phyloP scores from a whole-genome alignment of 92 coral and sea anemone species.

The Meandrina meandrites region DNA sequence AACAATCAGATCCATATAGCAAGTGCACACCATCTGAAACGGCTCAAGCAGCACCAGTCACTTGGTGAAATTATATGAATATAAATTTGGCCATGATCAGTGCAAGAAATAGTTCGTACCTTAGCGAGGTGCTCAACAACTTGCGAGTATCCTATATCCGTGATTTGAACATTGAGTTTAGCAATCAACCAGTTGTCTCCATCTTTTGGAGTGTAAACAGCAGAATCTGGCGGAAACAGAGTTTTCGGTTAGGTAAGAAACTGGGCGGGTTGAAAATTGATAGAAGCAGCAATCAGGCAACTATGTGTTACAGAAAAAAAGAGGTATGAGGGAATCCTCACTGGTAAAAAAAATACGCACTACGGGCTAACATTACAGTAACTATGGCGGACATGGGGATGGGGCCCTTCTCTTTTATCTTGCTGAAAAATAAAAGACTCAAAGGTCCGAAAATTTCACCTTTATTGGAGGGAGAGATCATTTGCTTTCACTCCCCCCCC shows the following conservation, averaged over 20 bases:
- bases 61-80: not conserved
- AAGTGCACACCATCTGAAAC: not conserved
- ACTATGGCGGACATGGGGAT: not conserved
- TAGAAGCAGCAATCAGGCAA: not conserved
- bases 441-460: too few relatives aligned
- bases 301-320: not conserved
- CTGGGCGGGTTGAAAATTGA: not conserved
- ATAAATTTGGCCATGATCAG: not conserved
- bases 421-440: too few relatives aligned
- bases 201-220: constrained; percentile 66
- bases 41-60: not conserved
- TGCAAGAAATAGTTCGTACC: constrained; percentile 27
- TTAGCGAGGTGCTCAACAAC: constrained; percentile 75
- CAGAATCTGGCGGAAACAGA: constrained; percentile 39
- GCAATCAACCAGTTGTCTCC: constrained; percentile 78
- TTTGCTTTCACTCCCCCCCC: too few relatives aligned
- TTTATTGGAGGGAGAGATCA: too few relatives aligned
- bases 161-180: constrained; percentile 62
- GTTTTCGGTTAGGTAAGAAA: not conserved
- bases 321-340: not conserved
- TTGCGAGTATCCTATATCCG: constrained; percentile 60
- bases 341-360: not conserved
- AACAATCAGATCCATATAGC: not conserved
- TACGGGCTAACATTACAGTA: not conserved
- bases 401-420: too few relatives aligned